Conservation (phyloP, 2,113 vertebrate species). For the Theristicus caerulescens region DNA sequence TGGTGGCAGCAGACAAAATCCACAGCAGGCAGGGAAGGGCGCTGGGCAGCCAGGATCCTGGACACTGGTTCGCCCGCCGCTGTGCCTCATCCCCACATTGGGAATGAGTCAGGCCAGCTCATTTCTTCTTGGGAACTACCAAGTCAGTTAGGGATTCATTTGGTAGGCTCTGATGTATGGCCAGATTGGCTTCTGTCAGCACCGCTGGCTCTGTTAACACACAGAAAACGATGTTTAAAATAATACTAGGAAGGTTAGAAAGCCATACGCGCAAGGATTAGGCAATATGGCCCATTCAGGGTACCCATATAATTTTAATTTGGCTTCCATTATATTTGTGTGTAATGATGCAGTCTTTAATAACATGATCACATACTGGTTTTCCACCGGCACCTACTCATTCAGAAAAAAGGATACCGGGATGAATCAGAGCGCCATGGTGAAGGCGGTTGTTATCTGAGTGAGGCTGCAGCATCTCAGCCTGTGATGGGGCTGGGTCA, state of each 20-base stretch:
- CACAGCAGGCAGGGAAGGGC: background rate
- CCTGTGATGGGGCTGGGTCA: background rate
- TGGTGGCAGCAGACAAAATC: background rate
- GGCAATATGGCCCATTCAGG: background rate
- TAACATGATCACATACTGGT: background rate
- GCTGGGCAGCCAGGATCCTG: background rate
- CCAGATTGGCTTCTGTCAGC: background rate
- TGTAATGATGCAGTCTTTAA: constrained; percentile 25
- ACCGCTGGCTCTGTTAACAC: background rate
- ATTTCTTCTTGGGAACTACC: constrained; percentile 16
- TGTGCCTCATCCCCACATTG: background rate
- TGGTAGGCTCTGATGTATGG: background rate
- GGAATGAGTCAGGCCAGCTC: constrained; percentile 37
- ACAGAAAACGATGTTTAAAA: constrained; percentile 4
- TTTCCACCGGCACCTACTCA: constrained; percentile 34
- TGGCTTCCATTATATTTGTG: constrained; percentile 22
- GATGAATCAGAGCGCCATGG: constrained; percentile 3
- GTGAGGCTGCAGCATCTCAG: background rate
- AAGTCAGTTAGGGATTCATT: background rate
- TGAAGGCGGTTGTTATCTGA: background rate
- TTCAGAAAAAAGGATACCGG: constrained; percentile 11
- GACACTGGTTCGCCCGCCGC: rapidly evolving
- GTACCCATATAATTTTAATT: background rate
- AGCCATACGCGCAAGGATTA: background rate
- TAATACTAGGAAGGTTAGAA: background rate